These are phyloP conservation scores for Thecocarcelia acutangulata DNA, from an alignment of 2,888 invertebrate genomes.

Conservation along the genomic window DNA sequence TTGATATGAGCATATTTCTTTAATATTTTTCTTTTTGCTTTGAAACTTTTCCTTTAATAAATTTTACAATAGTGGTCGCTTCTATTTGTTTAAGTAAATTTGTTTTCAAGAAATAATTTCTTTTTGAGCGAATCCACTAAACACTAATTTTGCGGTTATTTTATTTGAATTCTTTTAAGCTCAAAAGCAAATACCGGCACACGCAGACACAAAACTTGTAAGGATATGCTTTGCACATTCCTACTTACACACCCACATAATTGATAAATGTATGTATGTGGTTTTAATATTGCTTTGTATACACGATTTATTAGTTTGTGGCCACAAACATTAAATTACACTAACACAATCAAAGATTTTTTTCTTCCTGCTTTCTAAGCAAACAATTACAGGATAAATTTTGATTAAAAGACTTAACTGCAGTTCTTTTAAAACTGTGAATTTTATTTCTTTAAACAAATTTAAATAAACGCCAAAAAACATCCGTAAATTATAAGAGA, in stretches of 20 bases:
- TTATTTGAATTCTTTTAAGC: slow-evolving; percentile 38
- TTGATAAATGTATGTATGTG: slow-evolving; percentile 49
- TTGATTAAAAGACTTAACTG: not conserved
- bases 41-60: no score
- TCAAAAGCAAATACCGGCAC: slow-evolving; percentile 1
- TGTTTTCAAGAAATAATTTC: slow-evolving; percentile 13
- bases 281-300: slow-evolving; percentile 58
- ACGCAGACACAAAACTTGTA: not conserved
- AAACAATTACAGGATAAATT: not conserved
- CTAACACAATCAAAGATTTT: slow-evolving; percentile 25
- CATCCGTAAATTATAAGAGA: no score
- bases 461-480: no score
- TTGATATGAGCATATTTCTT: no score
- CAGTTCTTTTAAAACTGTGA: not conserved
- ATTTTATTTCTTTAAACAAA: not conserved
- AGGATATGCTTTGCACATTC: not conserved
- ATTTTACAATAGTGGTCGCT: no score
- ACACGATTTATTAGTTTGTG: slow-evolving; percentile 57
- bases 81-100: not conserved
- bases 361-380: slow-evolving; percentile 16
- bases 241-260: not conserved
- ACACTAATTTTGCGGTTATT: slow-evolving; percentile 54
- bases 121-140: slow-evolving; percentile 40
- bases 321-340: slow-evolving; percentile 45
- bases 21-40: no score